Conservation (phyloP, 1,140 invertebrate species). For the Rhyacophila brunnea region DNA sequence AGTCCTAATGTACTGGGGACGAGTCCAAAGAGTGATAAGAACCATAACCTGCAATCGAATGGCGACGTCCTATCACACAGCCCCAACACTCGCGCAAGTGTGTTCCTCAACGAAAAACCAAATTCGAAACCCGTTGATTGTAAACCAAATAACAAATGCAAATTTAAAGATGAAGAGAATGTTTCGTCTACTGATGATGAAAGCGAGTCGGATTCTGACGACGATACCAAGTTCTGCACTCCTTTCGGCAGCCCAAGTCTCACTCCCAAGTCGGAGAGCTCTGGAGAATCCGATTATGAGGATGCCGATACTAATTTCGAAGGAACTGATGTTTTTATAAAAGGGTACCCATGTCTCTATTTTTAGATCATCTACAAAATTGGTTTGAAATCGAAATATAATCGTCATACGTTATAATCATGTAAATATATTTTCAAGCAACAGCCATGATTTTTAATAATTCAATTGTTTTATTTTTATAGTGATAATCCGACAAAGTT, state of each 20-base stretch:
- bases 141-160: not conserved
- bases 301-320: constrained; percentile 38
- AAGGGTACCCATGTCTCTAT: constrained; percentile 22
- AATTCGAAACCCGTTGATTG: not conserved
- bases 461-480: constrained; percentile 37
- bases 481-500: constrained; percentile 67
- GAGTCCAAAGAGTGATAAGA: constrained; percentile 22
- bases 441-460: too few species aligned
- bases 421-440: too few species aligned
- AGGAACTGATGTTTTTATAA: constrained; percentile 35
- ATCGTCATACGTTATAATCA: too few species aligned
- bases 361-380: too few species aligned
- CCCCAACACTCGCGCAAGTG: not conserved
- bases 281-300: constrained; percentile 39
- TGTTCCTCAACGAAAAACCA: not conserved
- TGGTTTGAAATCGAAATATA: too few species aligned
- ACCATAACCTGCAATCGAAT: constrained; percentile 18
- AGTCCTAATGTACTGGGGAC: not conserved
- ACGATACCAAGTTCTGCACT: constrained; percentile 49
- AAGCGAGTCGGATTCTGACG: constrained; percentile 33
- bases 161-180: not conserved
- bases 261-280: constrained; percentile 30
- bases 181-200: constrained; percentile 23
- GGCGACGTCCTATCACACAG: constrained; percentile 1
- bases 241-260: constrained; percentile 51